phyloP scores from a whole-genome alignment of 1,140 invertebrate species.

The Dendroctonus ponderosae region DNA sequence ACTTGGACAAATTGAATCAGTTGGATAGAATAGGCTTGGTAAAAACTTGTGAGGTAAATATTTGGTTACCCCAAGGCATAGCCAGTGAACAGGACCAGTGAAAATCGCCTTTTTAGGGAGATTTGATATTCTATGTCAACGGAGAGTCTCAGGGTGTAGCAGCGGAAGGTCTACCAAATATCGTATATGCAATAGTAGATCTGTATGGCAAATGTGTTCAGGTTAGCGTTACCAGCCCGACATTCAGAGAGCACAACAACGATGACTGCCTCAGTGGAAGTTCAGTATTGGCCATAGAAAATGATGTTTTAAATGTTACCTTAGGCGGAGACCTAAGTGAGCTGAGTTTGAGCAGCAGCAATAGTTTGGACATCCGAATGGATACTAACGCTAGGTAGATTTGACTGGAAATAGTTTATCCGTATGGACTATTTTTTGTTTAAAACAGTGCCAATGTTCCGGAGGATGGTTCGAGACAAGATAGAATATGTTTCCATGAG shows the following conservation, averaged over 20 bases:
- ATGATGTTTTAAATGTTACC: slow-evolving; percentile 50
- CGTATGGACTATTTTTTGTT: slow-evolving; percentile 6
- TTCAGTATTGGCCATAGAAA: slow-evolving; percentile 50
- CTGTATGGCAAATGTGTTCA: slow-evolving; percentile 92
- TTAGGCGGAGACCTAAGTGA: slow-evolving; percentile 49
- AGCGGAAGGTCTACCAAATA: slow-evolving; percentile 70
- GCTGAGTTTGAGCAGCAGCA: slow-evolving; percentile 50
- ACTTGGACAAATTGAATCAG: slow-evolving; percentile 80
- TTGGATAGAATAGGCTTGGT: slow-evolving; percentile 83
- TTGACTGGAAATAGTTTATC: slow-evolving; percentile 1
- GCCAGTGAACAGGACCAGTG: not conserved
- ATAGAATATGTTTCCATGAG: slow-evolving; percentile 82
- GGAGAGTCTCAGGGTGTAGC: slow-evolving; percentile 85
- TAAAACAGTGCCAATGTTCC: slow-evolving; percentile 44
- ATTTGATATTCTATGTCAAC: slow-evolving; percentile 87
- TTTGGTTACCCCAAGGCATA: not conserved
- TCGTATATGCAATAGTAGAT: slow-evolving; percentile 84
- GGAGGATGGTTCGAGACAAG: slow-evolving; percentile 48
- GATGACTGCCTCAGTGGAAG: slow-evolving; percentile 51
- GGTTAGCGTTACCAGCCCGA: slow-evolving; percentile 63
- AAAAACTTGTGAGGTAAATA: slow-evolving; percentile 68
- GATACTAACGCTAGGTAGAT: slow-evolving; percentile 48
- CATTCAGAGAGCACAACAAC: slow-evolving; percentile 49
- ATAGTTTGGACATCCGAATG: slow-evolving; percentile 51
- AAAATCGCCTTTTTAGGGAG: slow-evolving; percentile 56